Conservation (phyloP, 92 coral and sea anemone species). For the Desmophyllum pertusum region DNA sequence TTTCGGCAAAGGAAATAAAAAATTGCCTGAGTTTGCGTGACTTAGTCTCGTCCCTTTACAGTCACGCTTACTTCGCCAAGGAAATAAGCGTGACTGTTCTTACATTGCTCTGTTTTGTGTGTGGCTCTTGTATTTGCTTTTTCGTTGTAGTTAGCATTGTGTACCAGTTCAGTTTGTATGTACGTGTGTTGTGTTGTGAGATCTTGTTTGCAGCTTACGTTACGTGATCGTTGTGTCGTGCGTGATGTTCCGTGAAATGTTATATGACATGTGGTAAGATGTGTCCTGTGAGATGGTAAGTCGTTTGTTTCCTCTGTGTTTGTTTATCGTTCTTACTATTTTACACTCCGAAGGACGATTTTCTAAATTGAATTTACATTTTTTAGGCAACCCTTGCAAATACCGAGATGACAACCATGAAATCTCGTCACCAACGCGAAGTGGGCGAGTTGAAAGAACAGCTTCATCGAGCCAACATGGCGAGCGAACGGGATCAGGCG, state of each 20-base stretch:
- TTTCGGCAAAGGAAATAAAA: background rate
- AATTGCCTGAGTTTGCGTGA: background rate
- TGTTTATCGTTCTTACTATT: constrained; percentile 7
- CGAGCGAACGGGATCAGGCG: constrained; percentile 95
- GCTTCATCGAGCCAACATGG: constrained; percentile 86
- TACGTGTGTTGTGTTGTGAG: constrained; percentile 14
- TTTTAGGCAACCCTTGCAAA: constrained; percentile 81
- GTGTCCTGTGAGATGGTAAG: constrained; percentile 47
- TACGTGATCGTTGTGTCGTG: constrained; percentile 47
- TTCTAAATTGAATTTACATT: background rate
- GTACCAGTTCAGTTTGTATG: background rate
- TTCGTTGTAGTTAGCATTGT: background rate
- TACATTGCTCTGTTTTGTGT: background rate
- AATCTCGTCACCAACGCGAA: constrained; percentile 88
- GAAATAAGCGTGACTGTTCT: background rate
- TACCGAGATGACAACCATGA: constrained; percentile 84
- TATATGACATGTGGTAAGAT: constrained; percentile 52
- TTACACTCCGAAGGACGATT: background rate
- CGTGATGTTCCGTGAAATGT: constrained; percentile 59
- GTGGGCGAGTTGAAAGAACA: constrained; percentile 83
- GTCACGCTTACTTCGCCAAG: background rate
- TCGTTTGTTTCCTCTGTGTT: background rate
- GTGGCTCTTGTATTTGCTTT: background rate
- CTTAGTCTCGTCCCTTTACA: background rate
- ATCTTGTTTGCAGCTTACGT: constrained; percentile 37